phyloP scores from a whole-genome alignment of 2,113 vertebrate species.

The Channa argus region DNA sequence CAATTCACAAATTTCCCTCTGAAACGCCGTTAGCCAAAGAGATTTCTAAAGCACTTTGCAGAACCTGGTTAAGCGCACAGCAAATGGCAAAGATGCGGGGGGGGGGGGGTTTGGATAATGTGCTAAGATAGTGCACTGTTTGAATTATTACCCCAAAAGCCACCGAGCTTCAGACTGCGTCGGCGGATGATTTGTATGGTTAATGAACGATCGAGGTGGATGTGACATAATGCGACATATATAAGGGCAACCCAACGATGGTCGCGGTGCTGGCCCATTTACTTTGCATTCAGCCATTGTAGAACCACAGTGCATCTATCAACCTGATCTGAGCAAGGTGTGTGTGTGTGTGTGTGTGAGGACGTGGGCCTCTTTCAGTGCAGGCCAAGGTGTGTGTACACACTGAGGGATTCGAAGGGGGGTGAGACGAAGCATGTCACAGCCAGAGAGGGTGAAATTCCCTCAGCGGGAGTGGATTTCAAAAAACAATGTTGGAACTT shows the following conservation, averaged over 20 bases:
- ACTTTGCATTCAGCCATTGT: slow-evolving; percentile 42
- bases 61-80: not conserved
- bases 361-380: not conserved
- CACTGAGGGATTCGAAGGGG: not conserved
- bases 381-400: not conserved
- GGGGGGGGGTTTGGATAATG: not conserved
- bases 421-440: not conserved
- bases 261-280: slow-evolving; percentile 53
- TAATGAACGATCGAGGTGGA: slow-evolving; percentile 51
- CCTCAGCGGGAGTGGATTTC: slow-evolving; percentile 3
- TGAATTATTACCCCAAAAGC: not conserved
- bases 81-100: not conserved
- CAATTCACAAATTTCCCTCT: not conserved
- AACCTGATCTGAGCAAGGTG: slow-evolving; percentile 21
- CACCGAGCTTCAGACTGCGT: not conserved
- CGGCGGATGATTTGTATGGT: slow-evolving; percentile 26
- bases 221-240: slow-evolving; percentile 52
- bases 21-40: slow-evolving; percentile 13
- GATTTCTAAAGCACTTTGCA: slow-evolving; percentile 10
- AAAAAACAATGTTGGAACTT: slow-evolving; percentile 15
- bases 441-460: slow-evolving; percentile 10
- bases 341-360: not conserved
- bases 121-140: not conserved
- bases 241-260: slow-evolving; percentile 31
- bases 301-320: slow-evolving; percentile 53